These are phyloP conservation scores for Apistogramma diplotaenia DNA, from an alignment of 2,113 vertebrate species.

Conservation along the genomic window DNA sequence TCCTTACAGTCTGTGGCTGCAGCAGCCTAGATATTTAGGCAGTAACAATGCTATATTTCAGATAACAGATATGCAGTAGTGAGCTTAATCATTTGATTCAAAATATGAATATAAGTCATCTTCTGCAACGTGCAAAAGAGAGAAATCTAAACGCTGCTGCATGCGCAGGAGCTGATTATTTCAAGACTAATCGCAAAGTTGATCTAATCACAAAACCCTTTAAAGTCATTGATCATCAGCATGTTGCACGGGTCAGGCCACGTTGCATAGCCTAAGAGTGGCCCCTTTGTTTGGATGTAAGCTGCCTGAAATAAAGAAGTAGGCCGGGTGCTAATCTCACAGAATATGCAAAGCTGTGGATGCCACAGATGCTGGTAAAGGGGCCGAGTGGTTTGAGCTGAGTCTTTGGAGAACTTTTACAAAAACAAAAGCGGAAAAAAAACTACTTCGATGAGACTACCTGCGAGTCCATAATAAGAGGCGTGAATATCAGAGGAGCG, in stretches of 20 bases:
- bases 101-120: neutral
- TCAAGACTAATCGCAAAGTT: neutral
- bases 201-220: constrained; percentile 1
- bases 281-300: constrained; percentile 63
- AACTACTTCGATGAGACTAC: neutral
- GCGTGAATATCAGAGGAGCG: constrained; percentile 3
- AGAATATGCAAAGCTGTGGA: constrained; percentile 69
- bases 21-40: neutral
- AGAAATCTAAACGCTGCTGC: neutral
- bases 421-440: neutral
- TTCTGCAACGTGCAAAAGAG: neutral
- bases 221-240: neutral
- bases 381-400: neutral
- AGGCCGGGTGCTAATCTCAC: constrained; percentile 53
- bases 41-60: neutral
- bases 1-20: neutral
- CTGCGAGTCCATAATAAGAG: neutral
- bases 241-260: neutral
- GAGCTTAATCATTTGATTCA: neutral
- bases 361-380: neutral
- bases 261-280: neutral
- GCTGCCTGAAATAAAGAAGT: constrained; percentile 45
- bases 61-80: neutral
- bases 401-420: neutral
- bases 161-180: neutral